A percentile compares a stretch with the other conserved stretches of the same genome.
phyloP scores from a whole-genome alignment of 2,113 vertebrate genomes.

The Capreolus pygargus region DNA sequence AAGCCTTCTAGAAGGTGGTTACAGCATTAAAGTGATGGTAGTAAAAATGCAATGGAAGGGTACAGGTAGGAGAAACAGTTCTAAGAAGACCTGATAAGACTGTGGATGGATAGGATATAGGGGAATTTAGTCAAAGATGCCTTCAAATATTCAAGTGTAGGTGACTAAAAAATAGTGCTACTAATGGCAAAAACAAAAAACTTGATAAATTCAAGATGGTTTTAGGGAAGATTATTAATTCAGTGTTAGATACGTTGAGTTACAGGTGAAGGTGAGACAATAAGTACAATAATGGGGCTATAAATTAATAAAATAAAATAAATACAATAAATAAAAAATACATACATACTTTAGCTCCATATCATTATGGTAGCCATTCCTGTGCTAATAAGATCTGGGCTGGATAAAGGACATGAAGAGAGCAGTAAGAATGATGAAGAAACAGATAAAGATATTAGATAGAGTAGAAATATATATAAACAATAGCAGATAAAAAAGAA shows the following conservation, averaged over 20 bases:
- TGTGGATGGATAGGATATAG: neutral
- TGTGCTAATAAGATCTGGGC: constrained; percentile 38
- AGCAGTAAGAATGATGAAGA: constrained; percentile 21
- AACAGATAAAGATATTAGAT: neutral
- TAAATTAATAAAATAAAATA: constrained; percentile 48
- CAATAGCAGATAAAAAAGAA: neutral
- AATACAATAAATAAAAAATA: constrained; percentile 50
- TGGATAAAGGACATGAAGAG: constrained; percentile 28
- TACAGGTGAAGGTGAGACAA: neutral
- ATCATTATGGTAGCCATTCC: constrained; percentile 41
- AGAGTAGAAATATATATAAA: constrained; percentile 18
- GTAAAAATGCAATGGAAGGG: neutral
- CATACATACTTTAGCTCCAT: constrained; percentile 50
- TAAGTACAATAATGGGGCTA: neutral
- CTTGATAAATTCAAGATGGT: neutral
- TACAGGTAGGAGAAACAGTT: neutral
- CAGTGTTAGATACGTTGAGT: constrained; percentile 15
- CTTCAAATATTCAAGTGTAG: neutral
- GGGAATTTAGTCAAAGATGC: neutral
- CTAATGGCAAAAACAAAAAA: neutral
- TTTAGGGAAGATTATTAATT: constrained; percentile 35
- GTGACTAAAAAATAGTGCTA: neutral
- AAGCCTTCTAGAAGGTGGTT: neutral
- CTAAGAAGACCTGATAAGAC: neutral
- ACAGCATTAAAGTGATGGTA: neutral